A percentile compares a stretch with the other conserved stretches of the same genome.
phyloP scores from a whole-genome alignment of 2,113 vertebrate genomes.

The Engraulis encrasicolus region DNA sequence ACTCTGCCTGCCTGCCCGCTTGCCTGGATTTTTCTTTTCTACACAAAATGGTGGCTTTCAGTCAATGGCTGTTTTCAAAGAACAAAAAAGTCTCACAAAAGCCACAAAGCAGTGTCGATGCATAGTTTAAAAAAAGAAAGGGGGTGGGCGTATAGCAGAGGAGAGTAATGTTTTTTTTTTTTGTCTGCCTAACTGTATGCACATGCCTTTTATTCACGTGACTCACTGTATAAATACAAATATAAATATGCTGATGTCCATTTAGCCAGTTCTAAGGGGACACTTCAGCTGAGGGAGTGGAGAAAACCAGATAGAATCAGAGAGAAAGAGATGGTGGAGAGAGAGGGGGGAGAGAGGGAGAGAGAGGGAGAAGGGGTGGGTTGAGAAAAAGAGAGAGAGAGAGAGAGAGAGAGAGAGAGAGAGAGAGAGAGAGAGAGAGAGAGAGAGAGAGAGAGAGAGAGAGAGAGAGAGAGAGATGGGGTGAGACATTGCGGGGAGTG shows the following conservation, averaged over 20 bases:
- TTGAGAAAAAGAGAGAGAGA: too few species aligned
- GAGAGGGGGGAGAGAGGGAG: conserved; percentile 5
- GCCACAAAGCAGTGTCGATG: neutral
- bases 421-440: conserved; percentile 14
- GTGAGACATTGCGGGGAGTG: neutral
- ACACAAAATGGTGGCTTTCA: neutral
- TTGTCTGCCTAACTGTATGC: neutral
- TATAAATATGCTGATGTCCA: conserved; percentile 77
- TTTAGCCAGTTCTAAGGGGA: conserved; percentile 67
- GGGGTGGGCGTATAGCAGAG: neutral
- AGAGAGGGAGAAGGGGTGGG: too few species aligned
- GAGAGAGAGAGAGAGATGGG: neutral
- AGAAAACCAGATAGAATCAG: conserved; percentile 42
- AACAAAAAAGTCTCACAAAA: neutral
- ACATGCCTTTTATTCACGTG: neutral
- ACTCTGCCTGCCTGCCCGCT: neutral
- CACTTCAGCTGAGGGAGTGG: neutral
- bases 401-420: too few species aligned
- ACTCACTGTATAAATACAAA: conserved; percentile 55
- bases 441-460: too few species aligned
- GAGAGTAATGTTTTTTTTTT: too few species aligned
- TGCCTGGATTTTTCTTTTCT: neutral
- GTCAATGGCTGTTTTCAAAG: neutral
- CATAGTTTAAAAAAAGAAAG: neutral
- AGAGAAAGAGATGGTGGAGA: conserved; percentile 23